Base-by-base conservation (phyloP, 2,797 vertebrate species). In the Tokudaia tokunoshimensis region DNA sequence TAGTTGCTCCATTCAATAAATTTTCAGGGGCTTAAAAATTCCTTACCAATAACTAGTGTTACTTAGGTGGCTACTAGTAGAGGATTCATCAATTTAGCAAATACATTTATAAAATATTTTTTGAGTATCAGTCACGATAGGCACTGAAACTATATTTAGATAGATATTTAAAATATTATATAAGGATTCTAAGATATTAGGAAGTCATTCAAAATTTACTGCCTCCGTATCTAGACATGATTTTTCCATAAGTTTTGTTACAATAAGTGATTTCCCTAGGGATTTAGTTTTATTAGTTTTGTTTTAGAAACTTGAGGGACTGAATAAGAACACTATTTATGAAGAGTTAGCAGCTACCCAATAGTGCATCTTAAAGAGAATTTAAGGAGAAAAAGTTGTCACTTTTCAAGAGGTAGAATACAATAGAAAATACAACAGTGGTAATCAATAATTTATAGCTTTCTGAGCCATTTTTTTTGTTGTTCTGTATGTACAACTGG, bases 61-160 rank as follows among this genome's bases (percentile, higher is more conserved):
- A 31, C 63, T 50, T 85, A 85, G 19, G 12, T 75, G 19, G 37
- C 22, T 74, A 79, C 15, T 24, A 63, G 52, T 22, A 74, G 12
- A 96, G 8, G 70, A 81, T 8, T 96, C n/a, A 86, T 17, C 67
- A 34, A 84, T 85, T 75, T 72, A 85, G n/a, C 52, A 93, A 75
- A 93, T 29, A 55, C 11, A 79, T n/a, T 89, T 31, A 76, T 61
- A 3, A 94, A 86, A 74, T 52, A 67, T 34, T 29, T 84, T 34
- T 70, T 70, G 2, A 86, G 31, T n/a, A 52, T 37, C 47, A 86
- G 2, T 3, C 65, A 72, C 2, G 4, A 19, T 87, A 65, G 47
- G 7, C 3, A 65, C 19, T 79, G 44, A 82, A 82, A 41, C 52
- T 78, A 52, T 13, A 14, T n/a, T 74, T 85, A 70, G 24, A 74